phyloP scores from a whole-genome alignment of 2,888 invertebrate species.

The Iphiclides podalirius region DNA sequence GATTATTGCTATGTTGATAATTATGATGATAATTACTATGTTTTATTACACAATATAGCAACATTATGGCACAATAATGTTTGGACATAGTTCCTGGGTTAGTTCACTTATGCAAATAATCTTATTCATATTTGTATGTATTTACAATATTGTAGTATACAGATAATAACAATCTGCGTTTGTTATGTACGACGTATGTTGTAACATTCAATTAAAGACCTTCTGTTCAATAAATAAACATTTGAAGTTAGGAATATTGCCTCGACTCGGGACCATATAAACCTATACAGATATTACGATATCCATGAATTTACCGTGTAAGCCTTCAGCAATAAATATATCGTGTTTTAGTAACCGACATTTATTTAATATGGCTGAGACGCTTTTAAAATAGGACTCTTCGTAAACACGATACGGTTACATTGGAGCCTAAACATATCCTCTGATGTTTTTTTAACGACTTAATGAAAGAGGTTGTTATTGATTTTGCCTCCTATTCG shows the following conservation, averaged over 20 bases:
- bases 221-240: not conserved
- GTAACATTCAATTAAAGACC: no score
- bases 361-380: not conserved
- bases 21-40: no score
- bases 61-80: no score
- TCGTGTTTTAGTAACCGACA: not conserved
- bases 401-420: conserved; percentile 4
- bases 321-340: not conserved
- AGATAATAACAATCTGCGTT: no score
- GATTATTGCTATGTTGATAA: no score
- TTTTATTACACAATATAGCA: no score
- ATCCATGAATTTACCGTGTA: not conserved
- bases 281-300: not conserved
- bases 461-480: conserved; percentile 3
- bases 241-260: not conserved
- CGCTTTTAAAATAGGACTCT: conserved; percentile 3
- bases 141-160: no score
- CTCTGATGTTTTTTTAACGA: conserved; percentile 16
- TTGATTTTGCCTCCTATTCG: conserved; percentile 4
- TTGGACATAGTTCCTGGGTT: no score
- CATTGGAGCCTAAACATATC: conserved; percentile 1
- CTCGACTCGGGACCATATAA: not conserved
- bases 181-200: no score
- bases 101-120: no score
- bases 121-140: no score